phyloP scores from a whole-genome alignment of 1,140 invertebrate genomes.

The Archivesica marissinica region DNA sequence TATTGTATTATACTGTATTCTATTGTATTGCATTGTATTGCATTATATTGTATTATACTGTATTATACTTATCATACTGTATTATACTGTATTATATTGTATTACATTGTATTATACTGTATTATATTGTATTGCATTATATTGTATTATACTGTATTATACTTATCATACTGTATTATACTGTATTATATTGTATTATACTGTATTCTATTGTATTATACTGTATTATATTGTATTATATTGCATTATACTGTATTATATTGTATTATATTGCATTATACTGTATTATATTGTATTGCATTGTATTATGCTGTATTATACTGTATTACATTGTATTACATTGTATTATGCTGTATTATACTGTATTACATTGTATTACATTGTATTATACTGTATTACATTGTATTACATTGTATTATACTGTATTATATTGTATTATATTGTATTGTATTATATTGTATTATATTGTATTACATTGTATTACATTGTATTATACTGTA shows the following conservation, averaged over 20 bases:
- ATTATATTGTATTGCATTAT: conserved; percentile 17
- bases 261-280: background rate
- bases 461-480: background rate
- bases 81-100: conserved; percentile 5
- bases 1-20: background rate
- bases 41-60: conserved; percentile 13
- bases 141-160: background rate
- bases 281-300: conserved; percentile 10
- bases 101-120: conserved; percentile 3
- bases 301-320: background rate
- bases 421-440: background rate
- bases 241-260: background rate
- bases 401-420: background rate
- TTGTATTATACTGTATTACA: background rate
- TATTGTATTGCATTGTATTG: conserved; percentile 11
- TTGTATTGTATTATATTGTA: conserved; percentile 1
- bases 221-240: background rate
- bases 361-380: conserved; percentile 7
- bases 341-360: conserved; percentile 10
- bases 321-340: background rate
- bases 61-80: no score
- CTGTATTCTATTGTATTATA: background rate
- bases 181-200: background rate
- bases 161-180: no score
- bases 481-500: background rate